phyloP scores from a whole-genome alignment of 2,113 vertebrate species.

The Engraulis encrasicolus region DNA sequence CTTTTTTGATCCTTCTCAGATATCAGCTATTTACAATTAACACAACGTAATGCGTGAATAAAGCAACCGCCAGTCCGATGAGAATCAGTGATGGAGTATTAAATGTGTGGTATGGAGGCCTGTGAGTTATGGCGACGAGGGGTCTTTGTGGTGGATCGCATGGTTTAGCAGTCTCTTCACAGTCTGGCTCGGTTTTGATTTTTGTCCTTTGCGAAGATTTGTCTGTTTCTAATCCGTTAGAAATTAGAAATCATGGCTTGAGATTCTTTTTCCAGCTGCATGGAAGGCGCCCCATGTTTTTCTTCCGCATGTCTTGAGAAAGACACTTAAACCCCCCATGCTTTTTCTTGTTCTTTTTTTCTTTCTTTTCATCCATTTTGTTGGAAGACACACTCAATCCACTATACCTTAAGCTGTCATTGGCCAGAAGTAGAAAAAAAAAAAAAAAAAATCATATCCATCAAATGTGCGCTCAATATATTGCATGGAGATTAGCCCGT shows the following conservation, averaged over 20 bases:
- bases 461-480: background rate
- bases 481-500: background rate
- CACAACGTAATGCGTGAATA: background rate
- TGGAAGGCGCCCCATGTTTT: background rate
- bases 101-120: background rate
- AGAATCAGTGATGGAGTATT: background rate
- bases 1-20: background rate
- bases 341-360: too few relatives aligned
- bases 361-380: too few relatives aligned
- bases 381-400: background rate
- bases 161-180: background rate
- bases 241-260: background rate
- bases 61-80: background rate
- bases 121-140: background rate
- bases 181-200: background rate
- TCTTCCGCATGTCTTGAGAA: background rate
- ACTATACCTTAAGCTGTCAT: background rate
- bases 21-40: background rate
- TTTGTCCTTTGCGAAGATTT: background rate
- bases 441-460: background rate
- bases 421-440: background rate
- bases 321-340: too few relatives aligned
- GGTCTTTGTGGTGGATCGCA: background rate
- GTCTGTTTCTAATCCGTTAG: conserved; percentile 6
- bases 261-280: conserved; percentile 8